Evolutionary conservation across 2,888 invertebrate species (phyloP), one percentile per base, ranked within the genome.

Genomic region (Erebia ligea): DNA sequence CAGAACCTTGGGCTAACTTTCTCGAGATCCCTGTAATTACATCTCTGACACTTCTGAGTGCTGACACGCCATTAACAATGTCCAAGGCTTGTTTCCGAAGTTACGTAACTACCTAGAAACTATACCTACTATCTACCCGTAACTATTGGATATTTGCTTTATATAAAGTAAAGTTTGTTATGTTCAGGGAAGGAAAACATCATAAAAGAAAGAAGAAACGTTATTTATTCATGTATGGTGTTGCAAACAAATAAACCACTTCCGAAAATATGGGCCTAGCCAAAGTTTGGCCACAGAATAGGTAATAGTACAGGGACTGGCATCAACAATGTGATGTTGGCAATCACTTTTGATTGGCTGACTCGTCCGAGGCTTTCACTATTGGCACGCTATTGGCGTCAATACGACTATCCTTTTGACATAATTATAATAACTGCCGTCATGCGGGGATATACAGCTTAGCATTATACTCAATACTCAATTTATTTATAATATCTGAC

Each of bases 11-110:
- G 52, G 3, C 17, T 1, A 64, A 64, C 52, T 64, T 64, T 52
- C 21, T 10, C 50, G 40, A 64, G 25, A 40, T 54, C 64, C n/a
- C n/a, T 34, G 52, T 63, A 63, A 63, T 63, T 63, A 63, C 63
- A 25, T 63, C 52, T 52, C 50, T 62, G 61, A 62, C 52, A 17
- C 52, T 63, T 52, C 52, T 64, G 52, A 64, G 25, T 64, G 64
- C 34, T 52, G 64, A 64, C 52, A 64, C 50, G 13, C 64, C n/a
- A 52, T 64, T 64, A 64, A 64, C 52, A 64, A 34, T 64, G 52
- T 64, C 52, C 52, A 54, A 50, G 64, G 34, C 52, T 64, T 52
- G 52, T 64, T 64, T 15, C 34, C 64, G 17, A 64, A 64, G 50
- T 64, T 52, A 45, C 48, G 13, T 62, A 62, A 62, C 61, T 61